Percentiles rank a stretch among this genome's conserved stretches.
phyloP scores from a whole-genome alignment of 2,888 invertebrate genomes.

The Dioctria rufipes region DNA sequence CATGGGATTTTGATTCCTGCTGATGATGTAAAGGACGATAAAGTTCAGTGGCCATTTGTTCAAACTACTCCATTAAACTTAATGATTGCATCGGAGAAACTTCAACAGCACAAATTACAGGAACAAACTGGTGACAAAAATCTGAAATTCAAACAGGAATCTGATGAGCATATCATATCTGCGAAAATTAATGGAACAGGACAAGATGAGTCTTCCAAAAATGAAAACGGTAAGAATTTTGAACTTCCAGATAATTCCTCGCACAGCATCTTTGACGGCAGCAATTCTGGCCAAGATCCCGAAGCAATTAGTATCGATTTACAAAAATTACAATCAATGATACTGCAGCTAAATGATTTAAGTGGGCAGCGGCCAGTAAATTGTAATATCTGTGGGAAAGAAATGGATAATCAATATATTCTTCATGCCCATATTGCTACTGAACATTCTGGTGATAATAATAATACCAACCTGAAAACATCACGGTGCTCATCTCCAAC shows the following conservation, averaged over 20 bases:
- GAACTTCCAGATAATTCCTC: conserved; percentile 47
- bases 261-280: conserved; percentile 37
- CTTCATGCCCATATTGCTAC: conserved; percentile 73
- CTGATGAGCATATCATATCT: neutral
- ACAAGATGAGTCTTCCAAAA: conserved; percentile 19
- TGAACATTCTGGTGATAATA: conserved; percentile 66
- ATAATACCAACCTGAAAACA: conserved; percentile 55
- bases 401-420: conserved; percentile 81
- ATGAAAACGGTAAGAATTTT: conserved; percentile 4
- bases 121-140: neutral
- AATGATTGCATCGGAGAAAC: conserved; percentile 73
- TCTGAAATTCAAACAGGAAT: neutral
- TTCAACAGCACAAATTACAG: conserved; percentile 52
- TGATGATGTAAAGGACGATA: conserved; percentile 73
- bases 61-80: conserved; percentile 86
- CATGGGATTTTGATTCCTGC: conserved; percentile 85
- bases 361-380: conserved; percentile 75
- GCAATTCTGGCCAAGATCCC: conserved; percentile 65
- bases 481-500: conserved; percentile 59
- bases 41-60: conserved; percentile 68
- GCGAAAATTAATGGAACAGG: conserved; percentile 20
- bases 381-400: conserved; percentile 81
- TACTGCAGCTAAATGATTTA: conserved; percentile 87
- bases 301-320: conserved; percentile 86
- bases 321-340: conserved; percentile 92